Percentiles rank a stretch among this genome's conserved stretches.
Conservation (phyloP, 2,113 vertebrate species). For the Corynorhinus townsendii region DNA sequence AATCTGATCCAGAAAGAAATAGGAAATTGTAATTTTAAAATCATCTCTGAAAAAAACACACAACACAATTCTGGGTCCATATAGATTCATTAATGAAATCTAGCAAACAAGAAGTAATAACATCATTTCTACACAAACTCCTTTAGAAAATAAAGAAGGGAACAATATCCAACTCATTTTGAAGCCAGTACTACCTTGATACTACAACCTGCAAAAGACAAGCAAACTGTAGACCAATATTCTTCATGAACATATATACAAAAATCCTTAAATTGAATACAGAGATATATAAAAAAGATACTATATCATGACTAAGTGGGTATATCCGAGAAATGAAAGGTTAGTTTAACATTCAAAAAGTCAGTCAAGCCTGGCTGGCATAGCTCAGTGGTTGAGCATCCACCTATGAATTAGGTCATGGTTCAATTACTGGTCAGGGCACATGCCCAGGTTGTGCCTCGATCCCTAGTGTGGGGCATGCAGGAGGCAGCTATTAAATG, state of each 20-base stretch:
- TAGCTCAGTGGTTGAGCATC: too few species aligned
- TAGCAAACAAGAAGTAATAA: background rate
- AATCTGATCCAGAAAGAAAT: background rate
- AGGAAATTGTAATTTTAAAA: background rate
- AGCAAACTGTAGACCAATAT: background rate
- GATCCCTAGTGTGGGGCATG: too few species aligned
- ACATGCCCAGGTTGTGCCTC: too few species aligned
- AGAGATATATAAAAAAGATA: background rate
- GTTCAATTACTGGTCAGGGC: too few species aligned
- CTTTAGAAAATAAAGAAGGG: background rate
- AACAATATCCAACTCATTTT: background rate
- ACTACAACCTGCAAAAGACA: background rate
- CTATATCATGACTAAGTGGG: background rate
- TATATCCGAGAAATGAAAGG: background rate
- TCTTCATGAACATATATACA: background rate
- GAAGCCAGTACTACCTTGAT: background rate
- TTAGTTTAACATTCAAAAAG: background rate
- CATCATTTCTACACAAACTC: background rate
- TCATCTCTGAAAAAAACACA: background rate
- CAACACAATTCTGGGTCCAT: background rate
- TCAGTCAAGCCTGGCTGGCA: too few species aligned
- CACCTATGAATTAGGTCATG: too few species aligned
- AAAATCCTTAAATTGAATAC: background rate
- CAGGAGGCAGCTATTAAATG: too few species aligned
- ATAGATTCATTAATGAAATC: background rate